Evolutionary conservation across 2,113 vertebrate genomes (phyloP).

Genomic region (Paracyprichromis sp.): DNA sequence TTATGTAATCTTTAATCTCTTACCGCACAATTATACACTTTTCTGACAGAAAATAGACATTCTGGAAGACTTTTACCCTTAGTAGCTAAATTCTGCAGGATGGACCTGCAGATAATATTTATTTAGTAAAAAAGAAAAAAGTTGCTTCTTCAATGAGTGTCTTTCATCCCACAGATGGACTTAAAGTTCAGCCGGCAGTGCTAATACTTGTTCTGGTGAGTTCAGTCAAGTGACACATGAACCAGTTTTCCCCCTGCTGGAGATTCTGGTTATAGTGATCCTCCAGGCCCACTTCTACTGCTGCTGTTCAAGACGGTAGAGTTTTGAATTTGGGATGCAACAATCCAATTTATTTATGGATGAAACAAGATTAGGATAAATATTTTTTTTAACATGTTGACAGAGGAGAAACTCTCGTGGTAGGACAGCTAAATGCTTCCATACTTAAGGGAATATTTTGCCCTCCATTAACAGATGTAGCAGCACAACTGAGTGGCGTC

Average conservation of each 20-base stretch:
- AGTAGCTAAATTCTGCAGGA: neutral
- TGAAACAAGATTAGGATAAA: neutral
- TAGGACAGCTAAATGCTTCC: neutral
- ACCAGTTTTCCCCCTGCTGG: neutral
- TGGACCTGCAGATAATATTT: neutral
- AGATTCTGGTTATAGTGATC: neutral
- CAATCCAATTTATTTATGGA: neutral
- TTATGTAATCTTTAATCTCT: neutral
- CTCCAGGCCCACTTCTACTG: neutral
- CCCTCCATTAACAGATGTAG: neutral
- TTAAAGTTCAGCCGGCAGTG: neutral
- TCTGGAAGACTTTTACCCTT: neutral
- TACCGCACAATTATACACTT: neutral
- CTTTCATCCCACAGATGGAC: neutral
- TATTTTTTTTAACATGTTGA: neutral
- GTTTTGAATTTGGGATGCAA: neutral
- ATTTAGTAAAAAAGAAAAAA: neutral
- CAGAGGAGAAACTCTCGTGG: neutral
- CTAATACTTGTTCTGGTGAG: neutral
- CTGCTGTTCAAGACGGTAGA: neutral
- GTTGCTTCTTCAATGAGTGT: neutral
- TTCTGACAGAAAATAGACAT: neutral
- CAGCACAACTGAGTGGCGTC: neutral
- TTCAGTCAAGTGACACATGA: neutral
- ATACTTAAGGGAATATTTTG: neutral